Conservation (phyloP, 2,797 vertebrate genomes). For the Xiphophorus birchmanni region DNA sequence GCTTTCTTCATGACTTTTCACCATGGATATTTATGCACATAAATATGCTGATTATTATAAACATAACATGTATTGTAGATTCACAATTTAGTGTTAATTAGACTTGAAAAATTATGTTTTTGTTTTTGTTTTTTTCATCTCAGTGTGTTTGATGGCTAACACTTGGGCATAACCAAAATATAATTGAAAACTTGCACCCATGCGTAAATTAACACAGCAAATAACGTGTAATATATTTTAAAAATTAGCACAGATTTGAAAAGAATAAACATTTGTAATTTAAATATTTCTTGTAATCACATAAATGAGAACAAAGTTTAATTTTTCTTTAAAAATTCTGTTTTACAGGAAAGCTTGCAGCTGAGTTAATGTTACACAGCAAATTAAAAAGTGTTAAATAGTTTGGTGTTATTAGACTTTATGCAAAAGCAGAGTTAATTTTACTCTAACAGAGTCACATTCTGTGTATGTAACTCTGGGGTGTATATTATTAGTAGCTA, state of each 20-base stretch:
- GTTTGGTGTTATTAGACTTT: too few relatives aligned
- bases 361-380: not conserved
- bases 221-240: not conserved
- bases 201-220: not conserved
- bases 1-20: not conserved
- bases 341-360: not conserved
- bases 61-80: too few relatives aligned
- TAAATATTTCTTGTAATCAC: not conserved
- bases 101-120: too few relatives aligned
- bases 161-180: not conserved
- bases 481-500: too few relatives aligned
- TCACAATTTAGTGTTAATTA: not conserved
- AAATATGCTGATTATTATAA: too few relatives aligned
- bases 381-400: too few relatives aligned
- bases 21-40: too few relatives aligned
- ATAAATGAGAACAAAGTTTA: constrained; percentile 23
- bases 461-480: too few relatives aligned
- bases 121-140: not conserved
- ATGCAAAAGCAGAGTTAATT: too few relatives aligned
- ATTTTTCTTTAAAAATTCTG: not conserved
- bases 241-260: not conserved
- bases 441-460: too few relatives aligned
- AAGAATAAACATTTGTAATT: not conserved
- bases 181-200: not conserved
- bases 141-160: not conserved